Evolutionary conservation across 2,113 vertebrate genomes (phyloP), one percentile per base, ranked within the genome.

Genomic region (Tachuris rubrigastra): DNA sequence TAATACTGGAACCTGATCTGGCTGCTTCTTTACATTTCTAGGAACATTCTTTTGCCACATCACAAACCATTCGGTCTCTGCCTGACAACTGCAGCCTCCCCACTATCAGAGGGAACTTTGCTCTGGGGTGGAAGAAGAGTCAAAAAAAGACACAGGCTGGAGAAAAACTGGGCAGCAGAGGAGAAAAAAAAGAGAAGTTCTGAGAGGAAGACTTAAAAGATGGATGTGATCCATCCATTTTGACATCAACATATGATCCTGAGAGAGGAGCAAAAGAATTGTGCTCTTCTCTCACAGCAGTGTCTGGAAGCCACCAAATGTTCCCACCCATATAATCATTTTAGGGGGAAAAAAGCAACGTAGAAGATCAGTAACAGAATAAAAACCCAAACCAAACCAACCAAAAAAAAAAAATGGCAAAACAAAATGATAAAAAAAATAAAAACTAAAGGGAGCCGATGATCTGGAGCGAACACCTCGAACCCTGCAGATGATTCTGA

Each of bases 301-400:
- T 35, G 33, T 14, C 35, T 88, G 62, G 22, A n/a, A 78, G 16
- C 25, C 12, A 84, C 44, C 20, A 49, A 10, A 59, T 0, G 4
- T 53, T 53, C 53, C 25, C 11, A 5, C 4, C 2, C 0, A 9
- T 21, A 7, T 3, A n/a, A 67, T 10, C 6, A 22, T 41, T 39
- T 35, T 3, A 7, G 16, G 44, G 9, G 7, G 3, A 28, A 17
- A 3, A 66, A 79, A 75, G 3, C 12, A 37, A 41, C 3, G 22
- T 25, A 30, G 18, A 53, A 44, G 8, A 35, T 8, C 15, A 50
- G 16, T 12, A 59, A 60, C 4, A n/a, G 18, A 1, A 35, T 30
- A 20, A 49, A 56, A 47, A 28, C 5, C 14, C 18, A 16, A 25
- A 18, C 21, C 42, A 10, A 35, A 41, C 39, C 39, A 55, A 22